Evolutionary conservation across 2,797 vertebrate genomes (phyloP).

Genomic region (Phyllotis vaccarum): DNA sequence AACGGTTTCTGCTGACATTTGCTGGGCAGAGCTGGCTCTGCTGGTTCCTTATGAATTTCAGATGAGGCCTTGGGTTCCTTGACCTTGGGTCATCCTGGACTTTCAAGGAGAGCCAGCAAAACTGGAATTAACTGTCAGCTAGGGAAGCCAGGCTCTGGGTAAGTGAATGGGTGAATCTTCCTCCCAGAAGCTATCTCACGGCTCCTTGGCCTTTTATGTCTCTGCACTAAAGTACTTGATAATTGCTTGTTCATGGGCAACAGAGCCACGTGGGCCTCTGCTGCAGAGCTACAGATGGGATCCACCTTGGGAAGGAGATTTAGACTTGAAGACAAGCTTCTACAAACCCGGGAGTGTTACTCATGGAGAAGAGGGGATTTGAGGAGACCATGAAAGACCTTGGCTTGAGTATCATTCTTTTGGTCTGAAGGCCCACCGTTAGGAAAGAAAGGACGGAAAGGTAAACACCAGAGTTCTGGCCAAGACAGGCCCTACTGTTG

Average conservation of each 20-base stretch:
- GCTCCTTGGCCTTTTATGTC: background rate
- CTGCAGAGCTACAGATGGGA: rapidly evolving
- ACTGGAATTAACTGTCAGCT: background rate
- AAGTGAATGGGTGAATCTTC: background rate
- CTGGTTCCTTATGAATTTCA: background rate
- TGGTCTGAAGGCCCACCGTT: background rate
- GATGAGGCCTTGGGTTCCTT: background rate
- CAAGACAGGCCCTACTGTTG: background rate
- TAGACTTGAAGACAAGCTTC: rapidly evolving
- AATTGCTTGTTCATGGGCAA: rapidly evolving
- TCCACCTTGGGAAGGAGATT: background rate
- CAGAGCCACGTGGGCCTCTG: background rate
- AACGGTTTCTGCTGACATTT: background rate
- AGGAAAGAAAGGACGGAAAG: background rate
- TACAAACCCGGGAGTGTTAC: background rate
- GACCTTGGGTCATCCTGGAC: background rate
- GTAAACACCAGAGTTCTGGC: background rate
- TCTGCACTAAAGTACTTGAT: rapidly evolving
- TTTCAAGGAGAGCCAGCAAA: background rate
- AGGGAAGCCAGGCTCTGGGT: background rate
- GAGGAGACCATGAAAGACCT: background rate
- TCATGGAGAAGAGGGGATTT: background rate
- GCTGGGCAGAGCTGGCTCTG: background rate
- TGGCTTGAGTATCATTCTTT: background rate
- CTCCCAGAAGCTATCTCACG: too few relatives aligned